phyloP scores from a whole-genome alignment of 1,140 invertebrate genomes.

The Batillaria attramentaria region DNA sequence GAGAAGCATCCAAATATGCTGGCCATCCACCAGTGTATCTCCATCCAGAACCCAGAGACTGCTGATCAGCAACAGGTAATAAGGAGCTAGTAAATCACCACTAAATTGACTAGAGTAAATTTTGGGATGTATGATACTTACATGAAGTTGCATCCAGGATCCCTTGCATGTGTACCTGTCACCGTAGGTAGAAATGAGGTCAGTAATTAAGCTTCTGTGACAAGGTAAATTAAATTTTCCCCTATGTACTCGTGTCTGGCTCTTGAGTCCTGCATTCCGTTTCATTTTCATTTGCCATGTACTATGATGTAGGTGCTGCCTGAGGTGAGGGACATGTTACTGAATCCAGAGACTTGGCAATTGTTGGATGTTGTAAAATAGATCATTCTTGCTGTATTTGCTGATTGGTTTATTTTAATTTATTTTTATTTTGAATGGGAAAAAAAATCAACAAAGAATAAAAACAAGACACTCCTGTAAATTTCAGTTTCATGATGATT shows the following conservation, averaged over 20 bases:
- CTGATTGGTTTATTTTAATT: neutral
- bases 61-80: constrained; percentile 22
- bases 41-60: constrained; percentile 34
- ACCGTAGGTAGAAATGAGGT: no score
- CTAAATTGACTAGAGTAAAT: no score
- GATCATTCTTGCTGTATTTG: neutral
- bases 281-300: no score
- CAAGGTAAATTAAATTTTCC: neutral
- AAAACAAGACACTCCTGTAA: neutral
- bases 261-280: no score
- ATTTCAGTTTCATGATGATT: neutral
- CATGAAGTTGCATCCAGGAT: no score
- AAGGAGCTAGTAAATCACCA: no score
- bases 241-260: neutral
- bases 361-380: no score
- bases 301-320: no score
- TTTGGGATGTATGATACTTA: no score
- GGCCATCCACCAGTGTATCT: constrained; percentile 40
- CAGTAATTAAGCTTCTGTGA: neutral
- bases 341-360: no score
- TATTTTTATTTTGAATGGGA: neutral
- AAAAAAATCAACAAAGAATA: neutral
- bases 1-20: constrained; percentile 52
- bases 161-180: no score
- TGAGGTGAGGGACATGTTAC: no score